Evolutionary conservation across 1,140 invertebrate genomes (phyloP), one percentile per base, ranked within the genome.

Genomic region (Meloidogyne hapla): DNA sequence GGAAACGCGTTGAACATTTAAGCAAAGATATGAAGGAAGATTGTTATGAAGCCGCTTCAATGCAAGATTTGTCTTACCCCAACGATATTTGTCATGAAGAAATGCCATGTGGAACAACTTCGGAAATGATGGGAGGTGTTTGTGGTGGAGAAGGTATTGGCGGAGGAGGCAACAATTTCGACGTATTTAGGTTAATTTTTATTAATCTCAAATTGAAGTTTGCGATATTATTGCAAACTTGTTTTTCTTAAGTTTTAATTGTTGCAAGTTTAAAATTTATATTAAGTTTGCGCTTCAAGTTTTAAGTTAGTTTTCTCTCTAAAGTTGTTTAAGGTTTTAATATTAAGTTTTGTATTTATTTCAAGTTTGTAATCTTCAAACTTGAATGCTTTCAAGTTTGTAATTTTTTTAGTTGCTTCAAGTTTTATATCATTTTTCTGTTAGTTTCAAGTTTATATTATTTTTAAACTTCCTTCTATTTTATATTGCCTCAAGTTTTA

Each of bases 1-100:
- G 81, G 33, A 87, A 86, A 76, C 81, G 84, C 42, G 65, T 81
- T 25, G 83, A 84, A 45, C 85, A 83, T 33, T 28, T 9, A 23
- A 68, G 1, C 4, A 56, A 56, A 21, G 48, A 56, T 56, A n/a
- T 56, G 18, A 56, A 56, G n/a, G 63, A 42, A 45, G 62, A 21
- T 45, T 75, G 33, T 38, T 33, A 21, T 40, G 69, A 26, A 66
- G 68, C 48, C n/a, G 48, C 48, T n/a, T 56, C 48, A n/a, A n/a
- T 56, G 18, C 48, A 56, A n/a, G 48, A 56, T 56, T 56, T 56
- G 6, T 56, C 48, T 6, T 56, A n/a, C n/a, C 48, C 48, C 6
- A 56, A 56, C n/a, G 48, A 56, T 56, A 56, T 56, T 56, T 56
- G 48, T n/a, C 48, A 56, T n/a, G 48, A 56, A 56, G 48, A 56